phyloP scores from a whole-genome alignment of 1,140 invertebrate genomes.

The Wasmannia auropunctata region DNA sequence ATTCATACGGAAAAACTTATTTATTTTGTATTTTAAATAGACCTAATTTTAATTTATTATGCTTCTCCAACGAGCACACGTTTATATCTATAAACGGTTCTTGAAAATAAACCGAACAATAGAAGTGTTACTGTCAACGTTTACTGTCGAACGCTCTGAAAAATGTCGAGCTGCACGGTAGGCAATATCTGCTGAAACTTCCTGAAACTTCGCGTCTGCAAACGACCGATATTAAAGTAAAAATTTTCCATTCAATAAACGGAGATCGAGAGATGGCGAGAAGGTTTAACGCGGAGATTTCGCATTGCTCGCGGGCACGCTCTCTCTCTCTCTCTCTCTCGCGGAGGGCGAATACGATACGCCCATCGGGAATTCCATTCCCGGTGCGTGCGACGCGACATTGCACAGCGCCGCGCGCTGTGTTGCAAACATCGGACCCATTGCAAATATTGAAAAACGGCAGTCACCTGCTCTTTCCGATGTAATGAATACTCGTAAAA shows the following conservation, averaged over 20 bases:
- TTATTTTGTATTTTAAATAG: neutral
- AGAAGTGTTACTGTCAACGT: neutral
- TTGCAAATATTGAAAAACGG: constrained; percentile 60
- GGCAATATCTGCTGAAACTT: neutral
- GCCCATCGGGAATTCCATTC: constrained; percentile 36
- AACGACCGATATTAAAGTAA: constrained; percentile 10
- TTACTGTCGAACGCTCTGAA: neutral
- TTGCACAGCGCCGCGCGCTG: no score
- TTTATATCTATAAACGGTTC: no score
- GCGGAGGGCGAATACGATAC: constrained; percentile 8
- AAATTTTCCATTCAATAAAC: constrained; percentile 37
- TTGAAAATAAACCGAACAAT: neutral
- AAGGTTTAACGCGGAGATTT: constrained; percentile 19
- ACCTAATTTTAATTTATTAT: neutral
- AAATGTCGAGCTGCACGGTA: neutral
- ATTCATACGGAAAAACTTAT: neutral
- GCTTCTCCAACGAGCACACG: neutral
- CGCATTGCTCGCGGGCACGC: neutral
- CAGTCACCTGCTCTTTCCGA: constrained; percentile 35
- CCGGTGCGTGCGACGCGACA: neutral
- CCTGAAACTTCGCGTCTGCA: neutral
- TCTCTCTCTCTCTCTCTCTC: no score
- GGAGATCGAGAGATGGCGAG: neutral
- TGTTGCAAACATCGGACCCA: neutral
- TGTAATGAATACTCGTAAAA: constrained; percentile 58